Evolutionary conservation across 1,140 invertebrate genomes (phyloP).

Genomic region (Drosophila ficusphila): DNA sequence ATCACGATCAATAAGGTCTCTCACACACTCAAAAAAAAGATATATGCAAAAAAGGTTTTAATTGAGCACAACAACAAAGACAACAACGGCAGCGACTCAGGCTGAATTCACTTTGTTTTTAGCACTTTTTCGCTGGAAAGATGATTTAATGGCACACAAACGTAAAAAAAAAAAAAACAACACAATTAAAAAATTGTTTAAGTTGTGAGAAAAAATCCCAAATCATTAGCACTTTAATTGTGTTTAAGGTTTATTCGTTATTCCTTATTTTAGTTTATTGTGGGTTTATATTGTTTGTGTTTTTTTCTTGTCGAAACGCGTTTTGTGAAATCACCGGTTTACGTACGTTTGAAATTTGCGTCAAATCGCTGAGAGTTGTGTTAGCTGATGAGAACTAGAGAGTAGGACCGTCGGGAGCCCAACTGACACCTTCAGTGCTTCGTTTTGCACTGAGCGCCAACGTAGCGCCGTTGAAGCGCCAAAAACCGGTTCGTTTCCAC

Average conservation of each 20-base stretch:
- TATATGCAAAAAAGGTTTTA: conserved; percentile 22
- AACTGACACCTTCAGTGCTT: conserved; percentile 66
- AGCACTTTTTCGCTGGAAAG: conserved; percentile 45
- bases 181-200: conserved; percentile 42
- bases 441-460: conserved; percentile 61
- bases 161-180: conserved; percentile 36
- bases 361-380: conserved; percentile 29
- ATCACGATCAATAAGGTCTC: conserved; percentile 47
- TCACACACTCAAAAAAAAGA: conserved; percentile 27
- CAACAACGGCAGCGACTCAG: conserved; percentile 13
- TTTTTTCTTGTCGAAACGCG: conserved; percentile 16
- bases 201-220: conserved; percentile 40
- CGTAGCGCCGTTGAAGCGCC: conserved; percentile 46
- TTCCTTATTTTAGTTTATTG: conserved; percentile 3
- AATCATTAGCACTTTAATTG: conserved; percentile 64
- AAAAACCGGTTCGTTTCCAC: conserved; percentile 51
- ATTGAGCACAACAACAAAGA: conserved; percentile 34
- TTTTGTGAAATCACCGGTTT: conserved; percentile 37
- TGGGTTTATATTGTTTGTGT: background rate
- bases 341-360: conserved; percentile 44
- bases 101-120: conserved; percentile 37
- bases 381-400: conserved; percentile 10
- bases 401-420: conserved; percentile 29
- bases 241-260: conserved; percentile 16
- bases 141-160: conserved; percentile 72